Base-by-base conservation (phyloP, 2,888 invertebrate species). In the Fragum fragum region DNA sequence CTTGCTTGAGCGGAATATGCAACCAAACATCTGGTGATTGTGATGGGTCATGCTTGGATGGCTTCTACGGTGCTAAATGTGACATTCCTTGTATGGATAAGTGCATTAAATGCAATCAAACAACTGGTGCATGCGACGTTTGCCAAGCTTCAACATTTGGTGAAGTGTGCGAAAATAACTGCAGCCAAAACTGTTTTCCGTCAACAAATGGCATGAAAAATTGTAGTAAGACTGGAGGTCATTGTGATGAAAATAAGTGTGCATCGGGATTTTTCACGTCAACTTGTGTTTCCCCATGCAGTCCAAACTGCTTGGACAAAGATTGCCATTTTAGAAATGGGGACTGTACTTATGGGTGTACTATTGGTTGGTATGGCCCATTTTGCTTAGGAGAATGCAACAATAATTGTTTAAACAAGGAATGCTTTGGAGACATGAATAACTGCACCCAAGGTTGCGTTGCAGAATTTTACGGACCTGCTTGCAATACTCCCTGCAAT, bases 121-220 rank as follows among this genome's bases (percentile, higher is more conserved):
- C 55, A 32, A 78, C 75, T 3, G 82, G 80, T n/a, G 63, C 59
- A 1, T 85, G 85, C 70, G 57, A 71, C 28, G 39, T 63, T 26
- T 85, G 85, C 47, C 23, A 73, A 55, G 39, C 53, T 1, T 76
- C 76, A 18, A 73, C 80, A 3, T 82, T 71, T 23, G 85, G 85
- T 1, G 28, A 32, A 1, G 14, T 29, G 1, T 86, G 85, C 47
- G 68, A 86, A 57, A 55, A n/a, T 2, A 71, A 83, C 53, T 86
- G 85, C 69, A 81, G 79, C 32, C 16, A 21, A 1, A 29, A 79
- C 55, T 86, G 83, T 55, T 52, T 59, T 26, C 73, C 73, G 14
- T 16, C 59, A 0, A n/a, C 6, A 21, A 26, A 26, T 66, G 75
- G 69, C 1, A 28, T 36, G 21, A 79, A 81, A 3, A 70, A 73